Evolutionary conservation across 1,140 invertebrate genomes (phyloP), one percentile per base, ranked within the genome.

Genomic region (Bombus picipes): DNA sequence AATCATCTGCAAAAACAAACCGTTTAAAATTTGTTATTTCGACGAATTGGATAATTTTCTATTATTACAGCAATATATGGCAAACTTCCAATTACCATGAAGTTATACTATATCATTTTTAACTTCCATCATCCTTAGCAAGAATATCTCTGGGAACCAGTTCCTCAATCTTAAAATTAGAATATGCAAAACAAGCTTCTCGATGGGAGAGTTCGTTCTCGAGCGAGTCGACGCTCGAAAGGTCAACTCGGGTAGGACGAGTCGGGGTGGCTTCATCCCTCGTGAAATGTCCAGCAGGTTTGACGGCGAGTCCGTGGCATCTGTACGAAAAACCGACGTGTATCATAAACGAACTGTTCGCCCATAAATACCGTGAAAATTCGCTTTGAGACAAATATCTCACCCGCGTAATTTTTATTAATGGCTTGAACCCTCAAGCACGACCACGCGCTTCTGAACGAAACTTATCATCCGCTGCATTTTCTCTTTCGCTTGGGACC

Each of bases 341-440:
- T 8, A 41, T 25, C 32, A 32, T 53, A 62, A 66, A 66, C 71
- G 25, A 25, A 28, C 41, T 32, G 2, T 9, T 8, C 15, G 59
- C 25, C 12, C 81, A 39, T 82, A 75, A 76, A 82, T 53, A 82
- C 57, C 65, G 9, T 32, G 41, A 75, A 53, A 32, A 43, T 18
- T 34, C 72, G 28, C 25, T 83, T 75, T n/a, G 25, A 66, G 74
- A 75, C 81, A 76, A 83, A 83, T 39, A 83, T 62, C 72, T 66
- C 59, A 47, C n/a, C 59, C 81, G 72, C 32, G 57, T 83, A 83
- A 83, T 83, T 83, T 62, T 76, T 83, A 83, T 66, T 66, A 76
- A 77, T 68, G 62, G 32, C 18, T 22, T 28, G 28, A 8, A 22
- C 5, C 57, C 41, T 80, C 66, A 25, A 25, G 13, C n/a, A 22